Conservation (phyloP, 1,140 invertebrate genomes). For the Magallana ariakensis region DNA sequence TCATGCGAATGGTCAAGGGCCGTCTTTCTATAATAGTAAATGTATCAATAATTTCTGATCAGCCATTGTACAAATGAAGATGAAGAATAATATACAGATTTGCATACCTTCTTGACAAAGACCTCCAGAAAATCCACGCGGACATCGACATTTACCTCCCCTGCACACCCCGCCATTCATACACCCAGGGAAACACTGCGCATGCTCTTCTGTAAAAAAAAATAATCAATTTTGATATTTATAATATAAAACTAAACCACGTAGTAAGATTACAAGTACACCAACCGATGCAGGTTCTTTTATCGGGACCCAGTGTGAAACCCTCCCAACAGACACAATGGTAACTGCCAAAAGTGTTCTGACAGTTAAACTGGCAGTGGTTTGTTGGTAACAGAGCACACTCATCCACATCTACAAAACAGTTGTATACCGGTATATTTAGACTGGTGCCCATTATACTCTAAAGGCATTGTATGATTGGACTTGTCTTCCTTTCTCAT, state of each 20-base stretch:
- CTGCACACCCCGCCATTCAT: constrained; percentile 44
- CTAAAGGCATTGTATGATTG: no score
- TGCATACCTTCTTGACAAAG: neutral
- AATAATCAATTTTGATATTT: neutral
- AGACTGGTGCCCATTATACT: no score
- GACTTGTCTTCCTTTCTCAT: no score
- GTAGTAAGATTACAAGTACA: constrained; percentile 38
- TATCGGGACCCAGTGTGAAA: constrained; percentile 84
- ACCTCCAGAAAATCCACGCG: neutral
- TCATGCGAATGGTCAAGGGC: no score
- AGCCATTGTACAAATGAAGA: no score
- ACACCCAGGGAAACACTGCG: constrained; percentile 40
- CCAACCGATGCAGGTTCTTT: constrained; percentile 86
- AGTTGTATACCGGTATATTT: no score
- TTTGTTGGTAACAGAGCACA: constrained; percentile 83
- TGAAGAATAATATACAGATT: no score
- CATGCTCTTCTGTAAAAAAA: constrained; percentile 35
- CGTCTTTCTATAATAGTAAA: no score
- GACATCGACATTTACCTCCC: constrained; percentile 29
- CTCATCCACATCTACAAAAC: constrained; percentile 87
- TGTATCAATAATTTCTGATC: no score
- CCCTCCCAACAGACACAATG: constrained; percentile 78
- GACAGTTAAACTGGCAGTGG: constrained; percentile 85
- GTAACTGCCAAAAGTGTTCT: constrained; percentile 77
- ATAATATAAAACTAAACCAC: neutral